Base-by-base conservation (phyloP, 2,797 vertebrate genomes). In the Apodemus agrarius region DNA sequence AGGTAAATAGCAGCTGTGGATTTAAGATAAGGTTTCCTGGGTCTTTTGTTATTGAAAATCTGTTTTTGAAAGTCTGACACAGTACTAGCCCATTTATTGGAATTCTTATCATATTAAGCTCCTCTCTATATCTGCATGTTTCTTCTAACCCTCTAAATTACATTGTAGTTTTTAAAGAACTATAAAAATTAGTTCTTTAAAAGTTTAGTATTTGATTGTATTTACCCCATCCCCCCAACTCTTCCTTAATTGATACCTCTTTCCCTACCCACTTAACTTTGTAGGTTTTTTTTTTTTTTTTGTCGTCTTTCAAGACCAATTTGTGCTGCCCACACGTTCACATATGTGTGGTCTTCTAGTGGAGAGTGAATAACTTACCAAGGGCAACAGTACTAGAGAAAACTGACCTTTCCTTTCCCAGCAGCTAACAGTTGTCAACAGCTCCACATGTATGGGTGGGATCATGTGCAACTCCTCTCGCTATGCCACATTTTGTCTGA, bases 61-160 rank as follows among this genome's bases (percentile, higher is more conserved):
- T 94, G 8, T 87, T 59, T 40, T 94, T 94, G 26, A 89, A 96
- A 96, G 59, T 91, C n/a, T 76, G 92, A 34, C 83, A 37, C 46
- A 34, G 31, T 75, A 4, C n/a, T 67, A 37, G 14, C 40, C 4
- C 57, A 43, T 12, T 82, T 46, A 67, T 43, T 80, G 37, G 31
- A 6, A 83, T 96, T 96, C 31, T 65, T 84, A 63, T 37, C 17
- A 90, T 19, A 54, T 46, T 96, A 91, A 85, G 13, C 12, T 7
- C 85, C 94, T 81, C 67, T 1, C 3, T 87, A 43, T 16, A 52
- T 67, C 3, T 37, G 12, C 65, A 46, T 34, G 69, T 82, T 80
- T 90, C 12, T 75, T 75, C 43, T 90, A 84, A 80, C 9, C 0
- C 14, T 85, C 6, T 52, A 17, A 31, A 24, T 80, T 67, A 74